phyloP scores from a whole-genome alignment of 2,113 vertebrate species.

The Pheucticus melanocephalus region DNA sequence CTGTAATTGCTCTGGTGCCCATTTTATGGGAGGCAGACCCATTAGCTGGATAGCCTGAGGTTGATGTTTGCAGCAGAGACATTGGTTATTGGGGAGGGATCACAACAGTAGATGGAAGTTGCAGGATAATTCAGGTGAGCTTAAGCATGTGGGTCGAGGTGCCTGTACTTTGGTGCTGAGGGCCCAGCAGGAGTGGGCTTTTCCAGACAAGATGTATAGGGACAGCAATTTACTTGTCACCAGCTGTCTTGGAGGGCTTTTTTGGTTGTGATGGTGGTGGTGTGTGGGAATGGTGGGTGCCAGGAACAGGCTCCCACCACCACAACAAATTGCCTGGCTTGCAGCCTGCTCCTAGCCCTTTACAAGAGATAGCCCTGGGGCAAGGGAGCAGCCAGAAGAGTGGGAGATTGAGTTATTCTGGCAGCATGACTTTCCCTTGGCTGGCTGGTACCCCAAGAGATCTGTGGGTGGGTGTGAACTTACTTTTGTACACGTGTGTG shows the following conservation, averaged over 20 bases:
- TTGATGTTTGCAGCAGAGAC: accelerated
- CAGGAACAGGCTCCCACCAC: background rate
- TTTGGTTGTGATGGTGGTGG: background rate
- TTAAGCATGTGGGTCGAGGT: accelerated
- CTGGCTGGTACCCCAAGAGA: background rate
- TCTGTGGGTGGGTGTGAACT: background rate
- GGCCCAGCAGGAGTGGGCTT: background rate
- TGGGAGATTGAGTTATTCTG: background rate
- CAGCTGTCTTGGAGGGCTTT: background rate
- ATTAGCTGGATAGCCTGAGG: background rate
- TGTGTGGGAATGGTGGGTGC: background rate
- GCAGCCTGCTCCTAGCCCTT: background rate
- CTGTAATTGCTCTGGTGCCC: background rate
- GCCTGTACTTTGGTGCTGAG: accelerated
- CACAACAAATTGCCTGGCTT: background rate
- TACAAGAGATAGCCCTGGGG: background rate
- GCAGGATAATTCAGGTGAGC: background rate
- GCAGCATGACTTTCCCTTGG: background rate
- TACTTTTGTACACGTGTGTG: background rate
- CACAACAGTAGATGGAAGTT: background rate
- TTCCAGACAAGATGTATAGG: accelerated
- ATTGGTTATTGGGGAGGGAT: accelerated
- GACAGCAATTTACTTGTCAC: background rate
- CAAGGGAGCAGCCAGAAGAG: background rate
- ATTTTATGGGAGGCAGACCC: background rate